Base-by-base conservation (phyloP, 2,888 invertebrate genomes). In the Rotaria macrura region DNA sequence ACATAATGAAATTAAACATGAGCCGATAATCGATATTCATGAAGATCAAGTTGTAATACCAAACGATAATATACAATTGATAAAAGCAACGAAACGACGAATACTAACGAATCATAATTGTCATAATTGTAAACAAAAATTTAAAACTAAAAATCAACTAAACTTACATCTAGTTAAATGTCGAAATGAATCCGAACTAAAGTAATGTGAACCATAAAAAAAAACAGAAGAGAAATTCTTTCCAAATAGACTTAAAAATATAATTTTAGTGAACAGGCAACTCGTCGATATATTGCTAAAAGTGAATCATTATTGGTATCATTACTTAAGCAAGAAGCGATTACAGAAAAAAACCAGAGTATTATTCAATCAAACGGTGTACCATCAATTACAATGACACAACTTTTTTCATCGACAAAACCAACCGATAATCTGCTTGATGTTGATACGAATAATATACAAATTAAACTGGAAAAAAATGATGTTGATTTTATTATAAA, bases 111-210 rank as follows among this genome's bases (percentile, higher is more conserved):
- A 65, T 65, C 25, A n/a, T 20, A 29, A 65, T 65, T 65, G 65
- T 65, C 65, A 29, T 43, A 43, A 40, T 43, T 79, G 79, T 25
- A 25, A 79, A 38, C 79, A 43, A 25, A 40, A 79, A 43, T 79
- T 79, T 40, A 79, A 79, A 79, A 79, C 25, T 25, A 79, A 79
- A 79, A 79, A 23, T n/a, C 79, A 79, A 79, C 43, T 79, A 4
- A 25, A 79, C 14, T 38, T 5, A 25, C 79, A 79, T 79, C 4
- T 14, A 43, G n/a, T n/a, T 25, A 79, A 25, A 25, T 79, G 79
- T 43, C 79, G 25, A 79, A 2, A n/a, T 43, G 79, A 79, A 43
- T 4, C 25, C 2, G 29, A 65, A 29, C 29, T 34, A 17, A 65
- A 17, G 65, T 65, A 34, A 65, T 65, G n/a, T 57, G 29, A 1